Conservation (phyloP, 2,888 invertebrate genomes). For the Lithophane leautieri region DNA sequence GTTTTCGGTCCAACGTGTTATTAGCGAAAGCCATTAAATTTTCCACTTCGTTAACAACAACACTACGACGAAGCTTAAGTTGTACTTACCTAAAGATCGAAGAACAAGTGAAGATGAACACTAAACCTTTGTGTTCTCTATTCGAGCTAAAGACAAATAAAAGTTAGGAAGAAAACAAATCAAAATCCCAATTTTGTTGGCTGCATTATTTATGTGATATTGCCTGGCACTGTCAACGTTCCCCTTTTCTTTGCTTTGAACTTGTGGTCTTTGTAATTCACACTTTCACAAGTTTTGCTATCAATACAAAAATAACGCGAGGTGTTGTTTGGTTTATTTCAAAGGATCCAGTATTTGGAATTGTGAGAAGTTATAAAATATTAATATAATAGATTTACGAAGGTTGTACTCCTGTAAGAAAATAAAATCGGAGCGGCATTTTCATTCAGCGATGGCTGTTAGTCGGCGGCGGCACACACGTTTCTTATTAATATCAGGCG, state of each 20-base stretch:
- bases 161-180: slow-evolving; percentile 90
- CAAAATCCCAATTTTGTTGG: slow-evolving; percentile 89
- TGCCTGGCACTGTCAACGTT: slow-evolving; percentile 84
- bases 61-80: too few relatives aligned
- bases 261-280: slow-evolving; percentile 82
- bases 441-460: slow-evolving; percentile 74
- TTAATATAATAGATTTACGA: slow-evolving; percentile 54
- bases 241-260: slow-evolving; percentile 87
- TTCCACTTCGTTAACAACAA: slow-evolving; percentile 76
- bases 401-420: slow-evolving; percentile 54
- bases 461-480: slow-evolving; percentile 81
- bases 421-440: slow-evolving; percentile 75
- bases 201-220: slow-evolving; percentile 90
- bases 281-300: slow-evolving; percentile 82
- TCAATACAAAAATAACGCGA: slow-evolving; percentile 71
- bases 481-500: slow-evolving; percentile 90
- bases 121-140: slow-evolving; percentile 78
- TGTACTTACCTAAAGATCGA: too few relatives aligned
- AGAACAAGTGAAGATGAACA: slow-evolving; percentile 64
- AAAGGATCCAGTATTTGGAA: slow-evolving; percentile 26
- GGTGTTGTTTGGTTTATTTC: slow-evolving; percentile 37
- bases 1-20: slow-evolving; percentile 15
- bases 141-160: slow-evolving; percentile 84
- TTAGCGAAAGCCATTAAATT: slow-evolving; percentile 69
- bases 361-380: slow-evolving; percentile 35